phyloP scores from a whole-genome alignment of 2,888 invertebrate genomes.

The Conchocele bisecta region DNA sequence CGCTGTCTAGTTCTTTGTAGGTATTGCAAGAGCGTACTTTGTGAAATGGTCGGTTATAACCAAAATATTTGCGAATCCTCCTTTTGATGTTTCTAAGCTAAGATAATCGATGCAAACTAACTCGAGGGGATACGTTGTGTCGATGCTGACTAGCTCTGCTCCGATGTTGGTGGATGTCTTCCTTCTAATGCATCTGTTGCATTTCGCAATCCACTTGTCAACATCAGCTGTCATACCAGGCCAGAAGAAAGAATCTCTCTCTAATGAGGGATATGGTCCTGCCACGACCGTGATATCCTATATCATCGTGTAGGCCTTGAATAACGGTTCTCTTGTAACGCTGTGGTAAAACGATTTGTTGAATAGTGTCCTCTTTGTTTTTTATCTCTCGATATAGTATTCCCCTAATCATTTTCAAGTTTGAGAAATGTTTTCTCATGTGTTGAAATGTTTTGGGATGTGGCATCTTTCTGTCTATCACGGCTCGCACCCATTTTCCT shows the following conservation, averaged over 20 bases:
- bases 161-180: neutral
- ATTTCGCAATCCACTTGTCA: neutral
- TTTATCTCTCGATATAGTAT: constrained; percentile 3
- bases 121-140: constrained; percentile 20
- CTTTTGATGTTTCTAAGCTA: constrained; percentile 22
- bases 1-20: constrained; percentile 26
- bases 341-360: neutral
- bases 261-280: neutral
- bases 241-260: constrained; percentile 21
- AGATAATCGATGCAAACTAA: constrained; percentile 28
- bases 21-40: constrained; percentile 16
- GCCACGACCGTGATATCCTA: constrained; percentile 12
- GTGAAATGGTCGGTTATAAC: constrained; percentile 33
- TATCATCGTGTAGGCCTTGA: neutral
- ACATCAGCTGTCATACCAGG: constrained; percentile 16
- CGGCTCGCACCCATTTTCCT: neutral
- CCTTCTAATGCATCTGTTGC: constrained; percentile 3
- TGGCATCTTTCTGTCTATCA: neutral
- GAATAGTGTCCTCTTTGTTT: neutral
- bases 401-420: neutral
- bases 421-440: neutral
- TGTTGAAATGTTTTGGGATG: neutral
- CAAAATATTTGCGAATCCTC: constrained; percentile 10
- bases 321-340: neutral
- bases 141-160: constrained; percentile 4